Base-by-base conservation (phyloP, 2,113 vertebrate genomes). In the Bungarus multicinctus region DNA sequence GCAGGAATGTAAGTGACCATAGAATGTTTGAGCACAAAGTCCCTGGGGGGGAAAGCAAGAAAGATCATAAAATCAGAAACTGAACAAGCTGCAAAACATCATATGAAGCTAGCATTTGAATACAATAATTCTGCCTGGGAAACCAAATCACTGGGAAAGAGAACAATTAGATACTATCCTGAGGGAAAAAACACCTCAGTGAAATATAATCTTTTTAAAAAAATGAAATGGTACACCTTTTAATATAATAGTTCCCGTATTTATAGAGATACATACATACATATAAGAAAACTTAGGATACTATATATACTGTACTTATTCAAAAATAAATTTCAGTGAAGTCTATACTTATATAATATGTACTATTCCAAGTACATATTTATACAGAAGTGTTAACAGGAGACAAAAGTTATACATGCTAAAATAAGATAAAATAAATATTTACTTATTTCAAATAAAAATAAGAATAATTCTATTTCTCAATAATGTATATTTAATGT, bases 1-100 rank as follows among this genome's bases (percentile, higher is more conserved):
- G 91, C 98, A 97, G 11, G 98, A 97, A 93, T 98, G 97, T 94
- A 97, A 95, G 81, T 99, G 98, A 22, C 98, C 98, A 7, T 91
- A 98, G 89, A 98, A 98, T 0, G 97, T 98, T 30, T 97, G 94
- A 47, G 98, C 97, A 92, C 96, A 95, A 57, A 97, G 60, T 7
- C 97, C 97, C 97, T 98, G 89, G 91, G 95, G 95, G 89, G 45
- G 8, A 93, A 95, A 14, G 92, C 89, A 92, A 95, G 94, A 89
- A 47, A 20, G 91, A 90, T 95, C 12, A 93, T 9, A 93, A 87
- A 92, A 86, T 54, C 1, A 89, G 87, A 89, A 89, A n/a, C 0
- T 54, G 55, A 54, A 52, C 3, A 90, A 93, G 25, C 87, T 86
- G 74, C 27, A 92, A 54, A 53, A 52, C 1, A 89, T 16, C 23